Percentiles rank a stretch among this genome's conserved stretches.
These are phyloP conservation scores for Drosophila kanapiae DNA, from an alignment of 1,140 invertebrate genomes.

Conservation along the genomic window DNA sequence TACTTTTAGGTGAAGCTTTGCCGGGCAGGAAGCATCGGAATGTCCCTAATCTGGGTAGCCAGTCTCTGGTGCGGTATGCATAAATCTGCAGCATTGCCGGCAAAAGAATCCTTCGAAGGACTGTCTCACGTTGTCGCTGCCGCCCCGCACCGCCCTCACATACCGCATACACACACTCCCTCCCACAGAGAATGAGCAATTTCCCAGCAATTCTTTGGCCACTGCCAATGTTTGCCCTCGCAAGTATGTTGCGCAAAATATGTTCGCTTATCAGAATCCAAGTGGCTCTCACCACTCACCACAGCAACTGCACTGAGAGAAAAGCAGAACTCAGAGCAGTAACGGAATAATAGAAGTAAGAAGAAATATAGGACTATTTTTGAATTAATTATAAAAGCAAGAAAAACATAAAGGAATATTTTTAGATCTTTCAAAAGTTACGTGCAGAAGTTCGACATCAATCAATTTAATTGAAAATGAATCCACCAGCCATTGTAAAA, in stretches of 20 bases:
- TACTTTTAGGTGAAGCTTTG: slow-evolving; percentile 27
- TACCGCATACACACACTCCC: slow-evolving; percentile 3
- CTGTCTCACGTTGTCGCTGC: not conserved
- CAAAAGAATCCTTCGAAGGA: slow-evolving; percentile 15
- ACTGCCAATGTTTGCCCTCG: slow-evolving; percentile 40
- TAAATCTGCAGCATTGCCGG: slow-evolving; percentile 36
- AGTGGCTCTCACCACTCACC: slow-evolving; percentile 23
- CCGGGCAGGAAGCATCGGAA: slow-evolving; percentile 19
- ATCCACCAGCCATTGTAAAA: not conserved
- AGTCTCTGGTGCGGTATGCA: slow-evolving; percentile 18
- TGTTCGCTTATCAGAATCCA: slow-evolving; percentile 39
- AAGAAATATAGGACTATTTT: no score
- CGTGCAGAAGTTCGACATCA: not conserved
- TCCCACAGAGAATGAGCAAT: slow-evolving; percentile 34
- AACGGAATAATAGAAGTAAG: not conserved
- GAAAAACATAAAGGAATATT: no score
- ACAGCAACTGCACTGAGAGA: slow-evolving; percentile 10
- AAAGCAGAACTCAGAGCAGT: not conserved
- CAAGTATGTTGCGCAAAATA: slow-evolving; percentile 41
- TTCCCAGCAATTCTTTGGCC: slow-evolving; percentile 44
- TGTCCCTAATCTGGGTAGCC: slow-evolving; percentile 30
- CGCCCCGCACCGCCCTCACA: slow-evolving; percentile 1
- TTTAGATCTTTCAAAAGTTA: not conserved
- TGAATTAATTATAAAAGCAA: no score
- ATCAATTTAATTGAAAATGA: not conserved